Conservation (phyloP, 1,140 invertebrate species). For the Drosophila ercepeae region DNA sequence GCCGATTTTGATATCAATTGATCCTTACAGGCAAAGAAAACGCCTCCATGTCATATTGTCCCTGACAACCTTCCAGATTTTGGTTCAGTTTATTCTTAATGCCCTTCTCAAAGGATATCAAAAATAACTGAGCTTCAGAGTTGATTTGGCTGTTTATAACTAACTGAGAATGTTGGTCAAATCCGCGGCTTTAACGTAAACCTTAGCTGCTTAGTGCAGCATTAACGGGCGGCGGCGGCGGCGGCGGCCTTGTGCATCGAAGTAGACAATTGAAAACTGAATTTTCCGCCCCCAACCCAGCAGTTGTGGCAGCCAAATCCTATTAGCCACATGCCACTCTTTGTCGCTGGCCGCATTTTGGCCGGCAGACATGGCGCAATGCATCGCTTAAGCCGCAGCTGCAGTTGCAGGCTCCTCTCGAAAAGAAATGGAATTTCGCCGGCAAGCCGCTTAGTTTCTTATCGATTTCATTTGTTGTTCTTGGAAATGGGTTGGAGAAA, state of each 20-base stretch:
- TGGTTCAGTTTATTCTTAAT: too few species aligned
- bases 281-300: constrained; percentile 40
- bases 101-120: too few species aligned
- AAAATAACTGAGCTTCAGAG: neutral
- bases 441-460: constrained; percentile 68
- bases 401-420: neutral
- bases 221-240: constrained; percentile 42
- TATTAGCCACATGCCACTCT: constrained; percentile 75
- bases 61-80: too few species aligned
- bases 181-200: constrained; percentile 9
- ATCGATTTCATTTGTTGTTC: constrained; percentile 51
- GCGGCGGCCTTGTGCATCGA: constrained; percentile 56
- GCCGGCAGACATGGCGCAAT: constrained; percentile 47
- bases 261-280: constrained; percentile 65
- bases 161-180: neutral
- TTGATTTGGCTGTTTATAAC: neutral
- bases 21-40: too few species aligned
- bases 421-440: constrained; percentile 59
- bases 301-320: constrained; percentile 55
- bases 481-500: neutral
- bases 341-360: constrained; percentile 49
- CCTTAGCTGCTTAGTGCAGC: constrained; percentile 38
- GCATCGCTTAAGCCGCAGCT: constrained; percentile 49
- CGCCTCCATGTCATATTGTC: too few species aligned
- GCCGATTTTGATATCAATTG: too few species aligned